Percentiles rank a stretch among this genome's conserved stretches.
Evolutionary conservation across 2,797 vertebrate species (phyloP).

Genomic region (Dryobates pubescens): DNA sequence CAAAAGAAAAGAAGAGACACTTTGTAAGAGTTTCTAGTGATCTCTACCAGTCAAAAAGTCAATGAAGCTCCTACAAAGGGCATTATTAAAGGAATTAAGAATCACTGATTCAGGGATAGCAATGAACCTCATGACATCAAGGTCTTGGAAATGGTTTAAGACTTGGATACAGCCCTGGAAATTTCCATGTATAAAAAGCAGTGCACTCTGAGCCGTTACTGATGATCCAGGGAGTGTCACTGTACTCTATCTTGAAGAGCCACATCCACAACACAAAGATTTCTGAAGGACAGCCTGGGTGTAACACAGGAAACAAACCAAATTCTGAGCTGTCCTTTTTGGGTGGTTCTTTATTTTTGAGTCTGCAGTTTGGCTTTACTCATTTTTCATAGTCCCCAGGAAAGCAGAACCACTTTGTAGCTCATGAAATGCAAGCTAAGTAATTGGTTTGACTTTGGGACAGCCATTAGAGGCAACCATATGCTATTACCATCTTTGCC

Average conservation of each 20-base stretch:
- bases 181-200: not conserved
- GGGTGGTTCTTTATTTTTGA: not conserved
- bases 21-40: not conserved
- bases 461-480: constrained; percentile 11
- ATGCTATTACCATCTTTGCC: not conserved
- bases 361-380: not conserved
- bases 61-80: not conserved
- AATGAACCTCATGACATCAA: not conserved
- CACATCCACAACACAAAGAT: not conserved
- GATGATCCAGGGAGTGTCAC: not conserved
- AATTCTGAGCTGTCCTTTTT: not conserved
- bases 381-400: not conserved
- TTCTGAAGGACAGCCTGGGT: not conserved
- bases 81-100: not conserved
- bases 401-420: not conserved
- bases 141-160: not conserved
- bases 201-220: accelerated
- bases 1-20: not conserved
- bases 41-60: not conserved
- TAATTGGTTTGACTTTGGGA: constrained; percentile 35
- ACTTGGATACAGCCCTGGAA: not conserved
- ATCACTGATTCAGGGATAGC: not conserved
- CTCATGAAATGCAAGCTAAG: not conserved
- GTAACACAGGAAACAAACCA: not conserved
- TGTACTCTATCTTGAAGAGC: not conserved